Percentiles rank a stretch among this genome's conserved stretches.
Evolutionary conservation across 30 jellyfish, hydroid and myxozoan genomes (phyloP).

Genomic region (Aurelia sp.): DNA sequence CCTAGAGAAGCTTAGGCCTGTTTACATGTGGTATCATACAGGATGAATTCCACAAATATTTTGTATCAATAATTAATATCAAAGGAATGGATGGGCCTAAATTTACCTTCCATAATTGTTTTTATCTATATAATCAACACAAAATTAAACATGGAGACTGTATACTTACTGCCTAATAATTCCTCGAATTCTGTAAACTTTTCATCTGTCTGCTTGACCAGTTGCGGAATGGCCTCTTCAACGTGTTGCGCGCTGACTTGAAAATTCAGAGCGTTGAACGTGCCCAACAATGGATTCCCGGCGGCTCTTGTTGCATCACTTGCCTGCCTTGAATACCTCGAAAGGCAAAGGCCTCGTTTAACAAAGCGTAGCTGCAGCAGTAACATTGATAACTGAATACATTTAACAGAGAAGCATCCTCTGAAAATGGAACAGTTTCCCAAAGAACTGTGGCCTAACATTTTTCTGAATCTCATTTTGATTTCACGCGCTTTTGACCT

Average conservation of each 20-base stretch:
- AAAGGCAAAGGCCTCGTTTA: constrained; percentile 32
- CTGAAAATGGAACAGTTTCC: constrained; percentile 43
- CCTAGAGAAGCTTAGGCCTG: too few species aligned
- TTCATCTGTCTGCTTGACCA: constrained; percentile 45
- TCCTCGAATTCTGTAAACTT: constrained; percentile 61
- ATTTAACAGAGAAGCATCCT: constrained; percentile 64
- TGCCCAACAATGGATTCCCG: constrained; percentile 54
- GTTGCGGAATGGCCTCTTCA: constrained; percentile 70
- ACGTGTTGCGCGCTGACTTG: constrained; percentile 63
- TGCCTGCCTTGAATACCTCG: constrained; percentile 51
- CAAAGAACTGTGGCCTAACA: constrained; percentile 36
- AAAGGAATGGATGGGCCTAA: too few species aligned
- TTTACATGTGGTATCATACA: too few species aligned
- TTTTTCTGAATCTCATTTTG: constrained; percentile 47
- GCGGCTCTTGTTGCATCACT: constrained; percentile 20
- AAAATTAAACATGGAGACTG: background rate
- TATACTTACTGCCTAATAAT: constrained; percentile 20
- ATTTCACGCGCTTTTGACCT: constrained; percentile 44
- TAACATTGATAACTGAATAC: constrained; percentile 67
- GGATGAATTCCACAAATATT: constrained; percentile 41
- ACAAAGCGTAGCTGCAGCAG: constrained; percentile 54
- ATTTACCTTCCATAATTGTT: background rate
- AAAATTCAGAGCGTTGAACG: constrained; percentile 34
- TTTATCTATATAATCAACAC: background rate
- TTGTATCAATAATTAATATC: constrained; percentile 26